phyloP scores from a whole-genome alignment of 2,888 invertebrate species.

The Desoria tigrina region DNA sequence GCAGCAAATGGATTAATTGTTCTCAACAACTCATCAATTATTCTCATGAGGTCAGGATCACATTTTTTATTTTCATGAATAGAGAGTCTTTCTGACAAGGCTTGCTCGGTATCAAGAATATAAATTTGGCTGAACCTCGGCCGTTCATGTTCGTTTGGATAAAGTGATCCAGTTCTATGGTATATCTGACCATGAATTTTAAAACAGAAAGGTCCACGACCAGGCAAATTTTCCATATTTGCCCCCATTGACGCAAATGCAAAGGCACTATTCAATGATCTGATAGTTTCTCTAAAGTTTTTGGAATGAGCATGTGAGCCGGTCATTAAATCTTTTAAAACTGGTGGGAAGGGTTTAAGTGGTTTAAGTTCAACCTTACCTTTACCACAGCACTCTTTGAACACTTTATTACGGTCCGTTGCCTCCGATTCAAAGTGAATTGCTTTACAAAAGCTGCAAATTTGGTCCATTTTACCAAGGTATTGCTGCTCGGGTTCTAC shows the following conservation, averaged over 20 bases:
- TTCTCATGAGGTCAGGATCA: neutral
- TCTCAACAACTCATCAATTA: neutral
- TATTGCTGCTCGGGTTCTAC: too few relatives aligned
- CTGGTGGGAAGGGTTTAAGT: neutral
- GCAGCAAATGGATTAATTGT: constrained; percentile 40
- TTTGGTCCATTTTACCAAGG: too few relatives aligned
- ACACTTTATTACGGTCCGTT: too few relatives aligned
- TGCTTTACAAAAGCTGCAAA: constrained; percentile 17
- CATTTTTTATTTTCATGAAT: neutral
- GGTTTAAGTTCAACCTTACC: constrained; percentile 27
- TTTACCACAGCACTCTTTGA: constrained; percentile 34
- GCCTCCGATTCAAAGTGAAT: constrained; percentile 30
- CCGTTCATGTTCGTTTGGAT: neutral
- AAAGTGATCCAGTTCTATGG: constrained; percentile 24
- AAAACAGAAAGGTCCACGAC: too few relatives aligned
- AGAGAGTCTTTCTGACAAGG: neutral
- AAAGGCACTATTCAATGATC: too few relatives aligned
- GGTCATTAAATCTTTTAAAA: constrained; percentile 17
- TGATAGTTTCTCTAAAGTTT: too few relatives aligned
- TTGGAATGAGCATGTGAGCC: constrained; percentile 6
- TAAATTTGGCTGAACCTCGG: constrained; percentile 27
- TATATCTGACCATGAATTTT: constrained; percentile 50
- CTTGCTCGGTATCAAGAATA: constrained; percentile 29
- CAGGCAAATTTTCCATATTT: constrained; percentile 37
- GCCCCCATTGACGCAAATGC: too few relatives aligned